Evolutionary conservation across 2,797 vertebrate species (phyloP).

Genomic region (Emys orbicularis): DNA sequence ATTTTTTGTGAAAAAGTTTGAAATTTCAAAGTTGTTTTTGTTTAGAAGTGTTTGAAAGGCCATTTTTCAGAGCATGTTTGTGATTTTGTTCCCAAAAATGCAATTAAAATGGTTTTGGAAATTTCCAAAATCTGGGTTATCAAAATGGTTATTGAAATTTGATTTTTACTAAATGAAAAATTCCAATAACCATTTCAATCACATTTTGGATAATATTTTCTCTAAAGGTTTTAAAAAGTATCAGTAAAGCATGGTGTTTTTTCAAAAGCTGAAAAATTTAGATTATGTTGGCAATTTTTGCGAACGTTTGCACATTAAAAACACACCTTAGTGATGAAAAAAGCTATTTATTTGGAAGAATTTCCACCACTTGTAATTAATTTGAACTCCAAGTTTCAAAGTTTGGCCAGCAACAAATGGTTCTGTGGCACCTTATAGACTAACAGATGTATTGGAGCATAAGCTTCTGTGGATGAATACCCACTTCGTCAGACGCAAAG

Average conservation of each 20-base stretch:
- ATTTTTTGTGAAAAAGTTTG: background rate
- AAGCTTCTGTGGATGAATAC: too few species aligned
- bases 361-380: background rate
- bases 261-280: background rate
- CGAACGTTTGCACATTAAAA: background rate
- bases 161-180: background rate
- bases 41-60: background rate
- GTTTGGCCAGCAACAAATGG: background rate
- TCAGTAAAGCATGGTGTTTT: background rate
- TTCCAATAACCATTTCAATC: background rate
- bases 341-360: background rate
- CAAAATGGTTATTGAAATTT: background rate
- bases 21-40: background rate
- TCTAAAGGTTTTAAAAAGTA: background rate
- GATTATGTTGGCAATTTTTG: background rate
- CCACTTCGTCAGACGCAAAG: too few species aligned
- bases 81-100: background rate
- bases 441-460: too few species aligned
- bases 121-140: background rate
- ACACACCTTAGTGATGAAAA: background rate
- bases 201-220: background rate
- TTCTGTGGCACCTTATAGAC: too few species aligned
- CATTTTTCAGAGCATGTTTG: background rate
- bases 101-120: background rate
- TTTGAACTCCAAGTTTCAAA: background rate